These are phyloP conservation scores for Rhynchonycteris naso DNA, from an alignment of 2,797 vertebrate genomes.

Conservation along the genomic window DNA sequence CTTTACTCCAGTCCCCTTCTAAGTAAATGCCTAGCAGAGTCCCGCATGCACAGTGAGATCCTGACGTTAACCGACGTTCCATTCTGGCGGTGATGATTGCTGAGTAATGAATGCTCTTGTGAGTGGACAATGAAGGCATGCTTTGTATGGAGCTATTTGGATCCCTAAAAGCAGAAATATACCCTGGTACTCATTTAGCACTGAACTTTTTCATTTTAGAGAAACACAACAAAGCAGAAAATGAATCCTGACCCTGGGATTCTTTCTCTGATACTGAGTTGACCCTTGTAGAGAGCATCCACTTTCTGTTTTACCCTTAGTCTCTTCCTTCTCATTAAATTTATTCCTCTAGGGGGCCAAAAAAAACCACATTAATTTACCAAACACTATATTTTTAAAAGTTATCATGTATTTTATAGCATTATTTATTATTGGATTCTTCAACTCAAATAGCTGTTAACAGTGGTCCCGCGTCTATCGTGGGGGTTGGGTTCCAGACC, in stretches of 20 bases:
- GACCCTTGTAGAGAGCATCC: slow-evolving; percentile 21
- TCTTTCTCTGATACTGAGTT: neutral
- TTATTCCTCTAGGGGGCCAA: neutral
- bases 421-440: neutral
- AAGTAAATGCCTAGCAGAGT: slow-evolving; percentile 46
- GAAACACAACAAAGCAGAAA: slow-evolving; percentile 2
- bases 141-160: neutral
- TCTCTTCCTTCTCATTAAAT: neutral
- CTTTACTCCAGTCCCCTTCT: slow-evolving; percentile 32
- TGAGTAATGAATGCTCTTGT: neutral
- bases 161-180: slow-evolving; percentile 7
- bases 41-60: slow-evolving; percentile 9
- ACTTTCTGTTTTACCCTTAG: neutral
- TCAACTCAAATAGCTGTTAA: neutral
- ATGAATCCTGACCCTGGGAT: slow-evolving; percentile 39
- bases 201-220: slow-evolving; percentile 42
- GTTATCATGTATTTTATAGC: neutral
- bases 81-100: slow-evolving; percentile 4
- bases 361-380: neutral
- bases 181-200: slow-evolving; percentile 21
- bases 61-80: slow-evolving; percentile 54
- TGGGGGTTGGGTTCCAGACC: no score
- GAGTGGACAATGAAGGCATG: slow-evolving; percentile 4
- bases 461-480: no score
- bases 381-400: neutral